Evolutionary conservation across 2,888 invertebrate genomes (phyloP).

Genomic region (Cephus pulcher): DNA sequence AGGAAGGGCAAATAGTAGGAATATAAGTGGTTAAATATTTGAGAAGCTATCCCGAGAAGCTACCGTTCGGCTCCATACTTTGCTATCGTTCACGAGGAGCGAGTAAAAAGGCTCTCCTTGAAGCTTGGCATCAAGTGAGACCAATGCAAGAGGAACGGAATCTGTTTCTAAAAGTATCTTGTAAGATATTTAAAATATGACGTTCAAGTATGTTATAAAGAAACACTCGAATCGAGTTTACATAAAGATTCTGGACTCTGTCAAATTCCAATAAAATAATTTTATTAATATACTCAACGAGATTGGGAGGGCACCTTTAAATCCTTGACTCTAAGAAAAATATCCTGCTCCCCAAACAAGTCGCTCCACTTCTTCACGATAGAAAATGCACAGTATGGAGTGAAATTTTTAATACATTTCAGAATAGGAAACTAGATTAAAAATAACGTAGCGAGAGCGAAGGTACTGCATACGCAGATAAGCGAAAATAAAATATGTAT

Average conservation of each 20-base stretch:
- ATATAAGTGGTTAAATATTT: slow-evolving; percentile 40
- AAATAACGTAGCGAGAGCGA: neutral
- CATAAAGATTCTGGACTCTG: neutral
- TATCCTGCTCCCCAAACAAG: neutral
- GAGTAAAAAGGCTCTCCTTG: slow-evolving; percentile 4
- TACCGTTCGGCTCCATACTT: slow-evolving; percentile 24
- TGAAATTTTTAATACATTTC: neutral
- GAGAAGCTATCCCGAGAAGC: slow-evolving; percentile 27
- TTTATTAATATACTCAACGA: neutral
- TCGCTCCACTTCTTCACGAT: neutral
- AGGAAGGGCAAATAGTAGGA: slow-evolving; percentile 36
- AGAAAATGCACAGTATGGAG: neutral
- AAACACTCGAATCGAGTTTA: neutral
- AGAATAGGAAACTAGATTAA: neutral
- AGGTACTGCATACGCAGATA: slow-evolving; percentile 25
- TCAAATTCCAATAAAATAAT: neutral
- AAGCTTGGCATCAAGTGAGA: neutral
- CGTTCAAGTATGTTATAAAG: neutral
- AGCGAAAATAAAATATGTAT: slow-evolving; percentile 16
- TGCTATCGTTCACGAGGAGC: slow-evolving; percentile 15
- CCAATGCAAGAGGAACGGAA: neutral
- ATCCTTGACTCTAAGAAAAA: neutral
- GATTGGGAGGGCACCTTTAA: neutral
- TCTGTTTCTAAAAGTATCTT: neutral
- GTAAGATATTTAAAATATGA: neutral